A percentile compares a stretch with the other conserved stretches of the same genome.
Conservation (phyloP, 2,797 vertebrate species). For the Delichon dasypus region DNA sequence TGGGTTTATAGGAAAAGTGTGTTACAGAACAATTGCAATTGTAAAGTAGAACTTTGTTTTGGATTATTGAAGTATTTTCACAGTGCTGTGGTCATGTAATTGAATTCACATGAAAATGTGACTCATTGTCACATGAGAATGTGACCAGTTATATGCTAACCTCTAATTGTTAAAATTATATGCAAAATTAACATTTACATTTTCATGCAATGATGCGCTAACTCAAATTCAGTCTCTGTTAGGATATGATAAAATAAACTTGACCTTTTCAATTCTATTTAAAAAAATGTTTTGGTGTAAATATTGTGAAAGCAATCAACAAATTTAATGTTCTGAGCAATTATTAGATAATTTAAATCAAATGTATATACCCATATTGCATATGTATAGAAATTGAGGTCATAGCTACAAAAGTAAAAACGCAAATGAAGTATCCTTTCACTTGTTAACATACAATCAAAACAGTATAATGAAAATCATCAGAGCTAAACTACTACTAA, state of each 20-base stretch:
- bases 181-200: not conserved
- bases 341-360: not conserved
- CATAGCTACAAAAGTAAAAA: not conserved
- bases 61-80: not conserved
- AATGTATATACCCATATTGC: not conserved
- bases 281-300: not conserved
- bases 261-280: not conserved
- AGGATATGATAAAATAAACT: not conserved
- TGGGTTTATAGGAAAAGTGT: not conserved
- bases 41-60: not conserved
- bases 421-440: not conserved
- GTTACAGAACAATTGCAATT: not conserved
- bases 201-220: not conserved
- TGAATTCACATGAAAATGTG: not conserved
- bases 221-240: not conserved
- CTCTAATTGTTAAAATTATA: not conserved
- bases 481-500: not conserved
- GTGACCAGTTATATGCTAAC: not conserved
- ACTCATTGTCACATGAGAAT: not conserved
- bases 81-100: accelerated
- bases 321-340: not conserved
- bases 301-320: not conserved
- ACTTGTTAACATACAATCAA: not conserved
- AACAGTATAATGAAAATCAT: not conserved
- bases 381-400: not conserved